phyloP scores from a whole-genome alignment of 2,888 invertebrate species.

The Drosophila neoperkinsi region DNA sequence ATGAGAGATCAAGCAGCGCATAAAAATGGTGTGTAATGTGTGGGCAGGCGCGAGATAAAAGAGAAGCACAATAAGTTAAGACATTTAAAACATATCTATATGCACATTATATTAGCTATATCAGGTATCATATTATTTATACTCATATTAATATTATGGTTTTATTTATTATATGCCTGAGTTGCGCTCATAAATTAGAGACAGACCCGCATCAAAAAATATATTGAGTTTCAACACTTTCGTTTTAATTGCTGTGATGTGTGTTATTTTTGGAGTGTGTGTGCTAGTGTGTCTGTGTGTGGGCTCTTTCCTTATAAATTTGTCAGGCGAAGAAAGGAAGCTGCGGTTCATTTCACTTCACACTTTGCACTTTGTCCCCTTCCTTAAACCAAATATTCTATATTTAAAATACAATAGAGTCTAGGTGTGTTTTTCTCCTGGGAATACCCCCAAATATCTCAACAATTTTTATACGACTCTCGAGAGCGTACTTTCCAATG shows the following conservation, averaged over 20 bases:
- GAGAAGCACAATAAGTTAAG: slow-evolving; percentile 72
- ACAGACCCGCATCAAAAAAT: slow-evolving; percentile 29
- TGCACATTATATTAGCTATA: slow-evolving; percentile 27
- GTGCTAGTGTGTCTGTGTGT: slow-evolving; percentile 27
- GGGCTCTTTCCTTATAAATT: slow-evolving; percentile 40
- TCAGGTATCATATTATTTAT: slow-evolving; percentile 28
- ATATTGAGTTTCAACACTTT: slow-evolving; percentile 69
- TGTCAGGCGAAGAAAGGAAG: slow-evolving; percentile 35
- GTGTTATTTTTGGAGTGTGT: slow-evolving; percentile 39
- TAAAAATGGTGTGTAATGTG: slow-evolving; percentile 45
- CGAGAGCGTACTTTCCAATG: slow-evolving; percentile 51
- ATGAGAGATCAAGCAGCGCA: slow-evolving; percentile 69
- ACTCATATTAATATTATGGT: slow-evolving; percentile 25
- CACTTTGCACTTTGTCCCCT: slow-evolving; percentile 47
- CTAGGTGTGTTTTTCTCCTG: slow-evolving; percentile 26
- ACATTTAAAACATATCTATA: slow-evolving; percentile 43
- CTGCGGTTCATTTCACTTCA: slow-evolving; percentile 45
- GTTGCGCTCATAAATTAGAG: slow-evolving; percentile 38
- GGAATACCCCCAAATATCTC: slow-evolving; percentile 53
- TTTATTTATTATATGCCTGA: slow-evolving; percentile 12
- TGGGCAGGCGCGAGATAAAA: slow-evolving; percentile 50
- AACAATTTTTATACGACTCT: slow-evolving; percentile 54
- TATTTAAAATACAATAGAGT: slow-evolving; percentile 29
- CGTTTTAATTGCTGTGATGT: slow-evolving; percentile 30
- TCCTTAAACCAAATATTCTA: slow-evolving; percentile 15